These are phyloP conservation scores for Armadillidium nasatum DNA, from an alignment of 1,140 invertebrate species.

Conservation along the genomic window DNA sequence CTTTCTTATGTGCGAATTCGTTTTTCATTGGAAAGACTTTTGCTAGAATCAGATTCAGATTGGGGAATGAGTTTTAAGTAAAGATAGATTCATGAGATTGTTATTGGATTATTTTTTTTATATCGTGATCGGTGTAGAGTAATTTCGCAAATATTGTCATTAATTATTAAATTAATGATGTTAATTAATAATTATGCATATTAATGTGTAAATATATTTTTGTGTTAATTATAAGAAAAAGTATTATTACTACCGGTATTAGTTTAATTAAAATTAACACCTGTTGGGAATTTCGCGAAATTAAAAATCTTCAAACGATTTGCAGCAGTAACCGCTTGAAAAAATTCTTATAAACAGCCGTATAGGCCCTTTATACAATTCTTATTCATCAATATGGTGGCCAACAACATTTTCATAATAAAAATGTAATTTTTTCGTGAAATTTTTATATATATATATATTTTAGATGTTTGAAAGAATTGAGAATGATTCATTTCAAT, in stretches of 20 bases:
- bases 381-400: too few relatives aligned
- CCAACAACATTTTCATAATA: background rate
- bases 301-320: background rate
- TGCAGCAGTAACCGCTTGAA: background rate
- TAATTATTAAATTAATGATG: background rate
- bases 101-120: background rate
- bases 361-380: too few relatives aligned
- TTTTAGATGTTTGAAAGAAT: too few relatives aligned
- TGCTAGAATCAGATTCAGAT: slow-evolving; percentile 7
- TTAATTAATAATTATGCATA: background rate
- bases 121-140: slow-evolving; percentile 3
- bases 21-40: slow-evolving; percentile 13
- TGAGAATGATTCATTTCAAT: too few relatives aligned
- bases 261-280: background rate
- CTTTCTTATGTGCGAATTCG: slow-evolving; percentile 12
- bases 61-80: background rate
- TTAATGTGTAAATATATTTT: background rate
- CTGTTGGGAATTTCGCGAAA: background rate
- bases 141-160: background rate
- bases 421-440: background rate
- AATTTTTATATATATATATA: background rate
- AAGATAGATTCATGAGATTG: background rate
- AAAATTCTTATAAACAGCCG: background rate
- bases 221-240: background rate
- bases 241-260: background rate